Percentiles rank a stretch among this genome's conserved stretches.
These are phyloP conservation scores for Macropis europaea DNA, from an alignment of 2,888 invertebrate species.

Conservation along the genomic window DNA sequence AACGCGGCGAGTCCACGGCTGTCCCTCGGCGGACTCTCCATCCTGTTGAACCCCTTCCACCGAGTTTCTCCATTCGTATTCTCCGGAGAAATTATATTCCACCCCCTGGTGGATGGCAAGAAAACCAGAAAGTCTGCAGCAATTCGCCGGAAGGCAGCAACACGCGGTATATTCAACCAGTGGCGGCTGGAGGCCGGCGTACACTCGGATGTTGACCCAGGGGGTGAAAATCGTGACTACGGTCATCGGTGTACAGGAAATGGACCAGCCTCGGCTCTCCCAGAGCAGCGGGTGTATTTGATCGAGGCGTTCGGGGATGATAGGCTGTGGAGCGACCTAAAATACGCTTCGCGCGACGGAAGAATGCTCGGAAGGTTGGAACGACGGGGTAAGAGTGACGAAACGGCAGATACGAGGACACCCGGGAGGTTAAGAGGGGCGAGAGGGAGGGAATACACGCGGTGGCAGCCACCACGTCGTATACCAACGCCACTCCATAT, in stretches of 20 bases:
- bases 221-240: conserved; percentile 4
- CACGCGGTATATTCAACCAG: conserved; percentile 61
- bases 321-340: conserved; percentile 15
- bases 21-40: conserved; percentile 12
- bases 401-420: conserved; percentile 1
- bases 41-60: background rate
- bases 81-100: conserved; percentile 52
- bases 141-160: conserved; percentile 38
- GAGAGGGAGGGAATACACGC: conserved; percentile 37
- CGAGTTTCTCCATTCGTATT: conserved; percentile 16
- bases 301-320: conserved; percentile 2
- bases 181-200: conserved; percentile 34
- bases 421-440: background rate
- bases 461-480: conserved; percentile 64
- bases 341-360: conserved; percentile 18
- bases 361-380: background rate
- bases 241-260: conserved; percentile 18
- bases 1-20: conserved; percentile 2
- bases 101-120: conserved; percentile 3
- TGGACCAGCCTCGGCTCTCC: background rate
- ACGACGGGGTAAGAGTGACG: conserved; percentile 1
- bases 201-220: conserved; percentile 53
- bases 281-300: conserved; percentile 6
- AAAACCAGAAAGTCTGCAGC: conserved; percentile 32
- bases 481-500: conserved; percentile 68